These are phyloP conservation scores for Coryphaenoides rupestris DNA, from an alignment of 2,113 vertebrate species.

Conservation along the genomic window DNA sequence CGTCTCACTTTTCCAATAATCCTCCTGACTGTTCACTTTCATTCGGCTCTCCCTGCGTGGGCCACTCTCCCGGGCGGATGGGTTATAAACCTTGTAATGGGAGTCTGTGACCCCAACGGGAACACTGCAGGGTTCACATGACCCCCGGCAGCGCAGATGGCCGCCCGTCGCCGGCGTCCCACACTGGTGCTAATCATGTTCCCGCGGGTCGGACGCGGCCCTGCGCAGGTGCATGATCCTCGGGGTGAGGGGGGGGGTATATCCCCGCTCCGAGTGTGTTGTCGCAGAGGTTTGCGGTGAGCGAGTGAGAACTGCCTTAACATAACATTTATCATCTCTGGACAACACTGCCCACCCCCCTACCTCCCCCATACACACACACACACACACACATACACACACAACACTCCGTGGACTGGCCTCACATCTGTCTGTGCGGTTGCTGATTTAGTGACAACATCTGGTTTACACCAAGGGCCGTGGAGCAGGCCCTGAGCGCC, in stretches of 20 bases:
- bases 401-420: constrained; percentile 19
- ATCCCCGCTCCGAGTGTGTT: background rate
- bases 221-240: background rate
- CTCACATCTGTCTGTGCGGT: constrained; percentile 38
- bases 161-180: background rate
- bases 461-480: constrained; percentile 43
- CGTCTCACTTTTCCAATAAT: background rate
- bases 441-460: constrained; percentile 58
- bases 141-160: background rate
- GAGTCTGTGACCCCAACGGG: too few species aligned
- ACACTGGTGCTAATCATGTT: constrained; percentile 1
- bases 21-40: background rate
- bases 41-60: background rate
- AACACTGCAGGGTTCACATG: constrained; percentile 3
- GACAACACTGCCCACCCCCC: background rate
- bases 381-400: constrained; percentile 2
- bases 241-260: too few species aligned
- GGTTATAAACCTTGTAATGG: too few species aligned
- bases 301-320: constrained; percentile 13
- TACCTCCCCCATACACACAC: background rate
- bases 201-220: background rate
- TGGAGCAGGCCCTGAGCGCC: constrained; percentile 27
- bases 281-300: background rate
- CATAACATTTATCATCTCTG: background rate
- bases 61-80: too few species aligned